Evolutionary conservation across 2,888 invertebrate species (phyloP).

Genomic region (Ectemnius continuus): DNA sequence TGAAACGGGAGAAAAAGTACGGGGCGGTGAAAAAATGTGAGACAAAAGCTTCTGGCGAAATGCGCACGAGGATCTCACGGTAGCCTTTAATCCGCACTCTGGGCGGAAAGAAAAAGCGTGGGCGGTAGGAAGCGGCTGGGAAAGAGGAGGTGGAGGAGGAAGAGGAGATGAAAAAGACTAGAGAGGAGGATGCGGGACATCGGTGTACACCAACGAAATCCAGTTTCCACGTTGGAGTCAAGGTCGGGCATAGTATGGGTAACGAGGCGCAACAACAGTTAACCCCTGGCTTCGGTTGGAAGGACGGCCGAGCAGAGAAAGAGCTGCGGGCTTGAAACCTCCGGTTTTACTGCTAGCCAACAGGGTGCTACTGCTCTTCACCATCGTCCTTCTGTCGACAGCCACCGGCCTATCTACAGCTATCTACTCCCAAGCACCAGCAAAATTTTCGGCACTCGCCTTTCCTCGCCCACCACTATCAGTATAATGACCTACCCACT

Average conservation of each 20-base stretch:
- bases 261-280: slow-evolving; percentile 64
- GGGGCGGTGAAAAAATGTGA: slow-evolving; percentile 16
- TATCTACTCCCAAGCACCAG: slow-evolving; percentile 27
- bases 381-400: slow-evolving; percentile 1
- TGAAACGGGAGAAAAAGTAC: slow-evolving; percentile 7
- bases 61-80: slow-evolving; percentile 41
- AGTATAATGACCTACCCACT: slow-evolving; percentile 73
- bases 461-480: slow-evolving; percentile 59
- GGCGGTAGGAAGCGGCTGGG: slow-evolving; percentile 6
- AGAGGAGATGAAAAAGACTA: slow-evolving; percentile 11
- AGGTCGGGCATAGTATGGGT: slow-evolving; percentile 63
- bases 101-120: slow-evolving; percentile 20
- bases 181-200: background rate
- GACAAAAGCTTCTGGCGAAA: slow-evolving; percentile 45
- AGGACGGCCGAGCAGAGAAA: slow-evolving; percentile 46
- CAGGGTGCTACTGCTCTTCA: slow-evolving; percentile 13
- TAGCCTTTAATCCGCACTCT: slow-evolving; percentile 55
- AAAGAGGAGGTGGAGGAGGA: background rate
- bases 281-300: slow-evolving; percentile 46
- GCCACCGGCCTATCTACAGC: slow-evolving; percentile 12
- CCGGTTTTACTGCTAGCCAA: slow-evolving; percentile 44
- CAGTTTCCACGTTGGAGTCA: slow-evolving; percentile 60
- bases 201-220: slow-evolving; percentile 56
- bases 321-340: slow-evolving; percentile 38
- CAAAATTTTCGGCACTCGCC: slow-evolving; percentile 59